phyloP scores from a whole-genome alignment of 2,113 vertebrate species.

The Psittacus erithacus region DNA sequence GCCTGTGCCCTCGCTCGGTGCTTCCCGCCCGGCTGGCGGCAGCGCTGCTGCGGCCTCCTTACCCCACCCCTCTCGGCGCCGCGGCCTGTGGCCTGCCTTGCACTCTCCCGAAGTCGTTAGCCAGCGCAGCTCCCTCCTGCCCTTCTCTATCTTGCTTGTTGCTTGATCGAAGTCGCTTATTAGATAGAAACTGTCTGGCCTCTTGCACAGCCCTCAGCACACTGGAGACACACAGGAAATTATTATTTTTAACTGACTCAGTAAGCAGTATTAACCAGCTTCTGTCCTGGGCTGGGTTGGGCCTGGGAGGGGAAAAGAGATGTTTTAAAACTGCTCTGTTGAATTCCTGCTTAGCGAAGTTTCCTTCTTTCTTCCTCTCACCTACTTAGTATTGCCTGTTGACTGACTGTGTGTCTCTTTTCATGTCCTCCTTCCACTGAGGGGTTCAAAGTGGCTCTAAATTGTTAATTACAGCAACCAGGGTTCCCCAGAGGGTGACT shows the following conservation, averaged over 20 bases:
- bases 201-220: not conserved
- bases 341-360: not conserved
- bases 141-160: not conserved
- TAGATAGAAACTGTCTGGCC: not conserved
- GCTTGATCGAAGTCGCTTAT: not conserved
- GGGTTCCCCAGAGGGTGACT: not conserved
- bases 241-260: not conserved
- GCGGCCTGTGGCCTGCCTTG: not conserved
- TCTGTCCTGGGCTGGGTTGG: not conserved
- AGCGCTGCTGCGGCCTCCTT: not conserved
- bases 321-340: not conserved
- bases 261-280: not conserved
- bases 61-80: not conserved
- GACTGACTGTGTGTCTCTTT: not conserved
- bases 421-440: not conserved
- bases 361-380: not conserved
- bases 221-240: not conserved
- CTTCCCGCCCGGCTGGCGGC: not conserved
- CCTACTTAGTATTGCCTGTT: not conserved
- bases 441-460: not conserved
- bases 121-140: not conserved
- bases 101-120: not conserved
- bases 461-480: not conserved
- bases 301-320: not conserved
- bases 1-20: not conserved